Percentiles rank a stretch among this genome's conserved stretches.
Evolutionary conservation across 2,113 vertebrate species (phyloP).

Genomic region (Oceanodroma tethys): DNA sequence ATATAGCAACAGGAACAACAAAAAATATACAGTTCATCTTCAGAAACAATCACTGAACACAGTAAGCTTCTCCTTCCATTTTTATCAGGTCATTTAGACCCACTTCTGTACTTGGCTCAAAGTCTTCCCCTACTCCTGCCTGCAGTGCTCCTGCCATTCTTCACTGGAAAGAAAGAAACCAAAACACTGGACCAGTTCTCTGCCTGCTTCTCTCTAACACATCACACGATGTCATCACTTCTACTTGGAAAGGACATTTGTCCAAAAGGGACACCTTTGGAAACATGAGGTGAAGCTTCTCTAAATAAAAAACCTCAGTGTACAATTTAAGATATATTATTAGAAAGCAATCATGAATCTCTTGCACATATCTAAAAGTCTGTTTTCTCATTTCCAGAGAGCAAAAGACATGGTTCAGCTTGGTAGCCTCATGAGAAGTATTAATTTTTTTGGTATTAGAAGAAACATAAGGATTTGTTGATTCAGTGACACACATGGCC

Average conservation of each 20-base stretch:
- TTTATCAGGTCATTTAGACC: neutral
- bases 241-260: neutral
- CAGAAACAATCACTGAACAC: neutral
- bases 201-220: neutral
- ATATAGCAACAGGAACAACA: neutral
- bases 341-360: neutral
- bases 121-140: neutral
- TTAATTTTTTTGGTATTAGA: neutral
- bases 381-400: neutral
- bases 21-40: neutral
- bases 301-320: neutral
- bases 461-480: neutral
- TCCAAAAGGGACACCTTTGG: neutral
- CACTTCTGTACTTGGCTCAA: neutral
- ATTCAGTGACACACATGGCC: neutral
- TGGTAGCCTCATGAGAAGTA: neutral
- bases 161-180: neutral
- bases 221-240: neutral
- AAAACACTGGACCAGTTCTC: neutral
- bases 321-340: neutral
- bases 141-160: neutral
- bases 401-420: neutral
- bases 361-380: neutral
- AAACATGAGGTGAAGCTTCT: neutral
- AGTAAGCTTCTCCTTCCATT: neutral